phyloP scores from a whole-genome alignment of 2,888 invertebrate species.

The Himalopsyche tibetana region DNA sequence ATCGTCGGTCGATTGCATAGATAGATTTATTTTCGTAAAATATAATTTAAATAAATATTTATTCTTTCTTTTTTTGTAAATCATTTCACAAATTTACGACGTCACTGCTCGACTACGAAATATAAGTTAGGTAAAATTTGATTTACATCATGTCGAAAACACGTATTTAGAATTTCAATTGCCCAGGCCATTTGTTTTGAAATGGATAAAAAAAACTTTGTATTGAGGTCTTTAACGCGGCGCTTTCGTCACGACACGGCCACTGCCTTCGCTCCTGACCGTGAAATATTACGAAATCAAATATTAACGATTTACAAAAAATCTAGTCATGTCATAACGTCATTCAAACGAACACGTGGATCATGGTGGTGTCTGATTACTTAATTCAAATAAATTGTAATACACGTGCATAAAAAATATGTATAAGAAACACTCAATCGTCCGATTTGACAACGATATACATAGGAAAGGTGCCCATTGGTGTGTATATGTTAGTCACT shows the following conservation, averaged over 20 bases:
- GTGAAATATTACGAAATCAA: slow-evolving; percentile 61
- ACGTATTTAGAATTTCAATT: slow-evolving; percentile 17
- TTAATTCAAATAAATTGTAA: no score
- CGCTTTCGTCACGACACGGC: slow-evolving; percentile 63
- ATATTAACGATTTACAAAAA: slow-evolving; percentile 49
- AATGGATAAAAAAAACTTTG: slow-evolving; percentile 32
- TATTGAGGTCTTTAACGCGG: slow-evolving; percentile 63
- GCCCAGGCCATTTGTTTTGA: slow-evolving; percentile 19
- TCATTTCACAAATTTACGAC: no score
- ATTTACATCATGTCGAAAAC: slow-evolving; percentile 18
- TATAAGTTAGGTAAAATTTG: background rate
- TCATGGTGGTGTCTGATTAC: background rate
- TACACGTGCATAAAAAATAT: no score
- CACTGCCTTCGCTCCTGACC: slow-evolving; percentile 64
- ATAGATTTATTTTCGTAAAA: no score
- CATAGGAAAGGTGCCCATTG: no score
- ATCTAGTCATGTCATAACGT: slow-evolving; percentile 35
- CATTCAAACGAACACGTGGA: background rate
- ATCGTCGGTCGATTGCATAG: no score
- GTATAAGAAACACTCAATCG: no score
- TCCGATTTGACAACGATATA: no score
- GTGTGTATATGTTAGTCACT: no score
- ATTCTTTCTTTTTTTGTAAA: no score
- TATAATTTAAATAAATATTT: no score
- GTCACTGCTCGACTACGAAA: background rate